phyloP scores from a whole-genome alignment of 2,888 invertebrate species.

The Netelia fuscicornis region DNA sequence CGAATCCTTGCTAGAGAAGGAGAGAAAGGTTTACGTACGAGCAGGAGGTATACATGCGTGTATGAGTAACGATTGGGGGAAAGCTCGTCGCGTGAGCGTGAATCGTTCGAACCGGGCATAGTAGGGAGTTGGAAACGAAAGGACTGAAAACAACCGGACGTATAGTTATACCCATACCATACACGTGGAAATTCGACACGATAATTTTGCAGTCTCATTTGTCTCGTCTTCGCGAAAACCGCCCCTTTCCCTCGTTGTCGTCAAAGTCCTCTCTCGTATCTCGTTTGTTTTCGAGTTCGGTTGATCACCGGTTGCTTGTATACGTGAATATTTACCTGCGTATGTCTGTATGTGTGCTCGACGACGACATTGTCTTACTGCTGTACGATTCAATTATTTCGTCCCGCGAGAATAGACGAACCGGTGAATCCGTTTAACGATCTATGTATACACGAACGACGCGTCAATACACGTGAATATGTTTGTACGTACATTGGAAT shows the following conservation, averaged over 20 bases:
- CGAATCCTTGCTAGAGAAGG: constrained; percentile 47
- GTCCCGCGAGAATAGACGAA: constrained; percentile 40
- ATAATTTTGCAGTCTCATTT: constrained; percentile 58
- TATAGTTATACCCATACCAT: neutral
- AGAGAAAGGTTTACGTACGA: constrained; percentile 34
- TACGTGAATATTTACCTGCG: neutral
- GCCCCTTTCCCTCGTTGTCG: neutral
- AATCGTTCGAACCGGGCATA: constrained; percentile 37
- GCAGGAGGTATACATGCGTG: constrained; percentile 23
- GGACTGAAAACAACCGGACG: constrained; percentile 34
- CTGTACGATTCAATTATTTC: constrained; percentile 64
- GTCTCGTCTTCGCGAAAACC: constrained; percentile 15
- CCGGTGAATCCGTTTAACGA: constrained; percentile 60
- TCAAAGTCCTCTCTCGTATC: constrained; percentile 30
- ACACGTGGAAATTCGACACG: constrained; percentile 60
- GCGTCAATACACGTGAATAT: neutral
- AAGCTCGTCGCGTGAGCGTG: constrained; percentile 59
- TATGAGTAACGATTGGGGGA: constrained; percentile 58
- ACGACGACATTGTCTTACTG: constrained; percentile 51
- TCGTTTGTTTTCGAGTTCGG: constrained; percentile 13
- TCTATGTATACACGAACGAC: constrained; percentile 22
- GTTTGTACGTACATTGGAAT: constrained; percentile 29
- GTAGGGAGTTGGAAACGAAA: neutral
- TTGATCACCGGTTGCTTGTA: constrained; percentile 16
- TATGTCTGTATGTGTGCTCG: neutral